phyloP scores from a whole-genome alignment of 2,797 vertebrate genomes.

The Spinibarbus caldwelli region DNA sequence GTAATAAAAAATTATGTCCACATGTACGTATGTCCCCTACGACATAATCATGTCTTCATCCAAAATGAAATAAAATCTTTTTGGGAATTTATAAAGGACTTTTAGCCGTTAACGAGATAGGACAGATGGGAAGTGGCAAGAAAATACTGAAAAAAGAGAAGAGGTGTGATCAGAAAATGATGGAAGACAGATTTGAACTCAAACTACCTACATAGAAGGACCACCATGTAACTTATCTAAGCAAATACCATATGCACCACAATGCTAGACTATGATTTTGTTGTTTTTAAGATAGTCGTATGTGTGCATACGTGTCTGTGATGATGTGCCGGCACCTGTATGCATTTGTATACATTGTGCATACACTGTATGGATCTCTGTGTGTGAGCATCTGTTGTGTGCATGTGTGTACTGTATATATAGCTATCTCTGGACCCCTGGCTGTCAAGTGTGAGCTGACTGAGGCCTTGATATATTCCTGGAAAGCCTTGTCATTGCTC shows the following conservation, averaged over 20 bases:
- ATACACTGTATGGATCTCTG: slow-evolving; percentile 6
- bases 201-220: not conserved
- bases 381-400: slow-evolving; percentile 50
- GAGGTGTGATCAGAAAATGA: slow-evolving; percentile 4
- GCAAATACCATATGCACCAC: not conserved
- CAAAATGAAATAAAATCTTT: not conserved
- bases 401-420: slow-evolving; percentile 20
- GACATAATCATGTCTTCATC: not conserved
- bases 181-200: slow-evolving; percentile 1
- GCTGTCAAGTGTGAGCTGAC: slow-evolving; percentile 29
- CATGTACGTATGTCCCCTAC: not conserved
- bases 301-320: slow-evolving; percentile 38
- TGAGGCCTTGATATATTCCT: slow-evolving; percentile 60
- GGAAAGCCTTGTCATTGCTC: slow-evolving; percentile 62
- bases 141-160: not conserved
- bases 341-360: slow-evolving; percentile 1
- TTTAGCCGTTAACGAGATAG: not conserved
- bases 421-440: slow-evolving; percentile 4
- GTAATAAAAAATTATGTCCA: slow-evolving; percentile 13
- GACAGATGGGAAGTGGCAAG: not conserved
- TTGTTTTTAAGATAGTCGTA: not conserved
- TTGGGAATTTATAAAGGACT: not conserved
- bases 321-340: slow-evolving; percentile 12
- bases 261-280: not conserved
- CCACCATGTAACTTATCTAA: not conserved